These are phyloP conservation scores for Eriocheir sinensis DNA, from an alignment of 1,140 invertebrate species.

Conservation along the genomic window DNA sequence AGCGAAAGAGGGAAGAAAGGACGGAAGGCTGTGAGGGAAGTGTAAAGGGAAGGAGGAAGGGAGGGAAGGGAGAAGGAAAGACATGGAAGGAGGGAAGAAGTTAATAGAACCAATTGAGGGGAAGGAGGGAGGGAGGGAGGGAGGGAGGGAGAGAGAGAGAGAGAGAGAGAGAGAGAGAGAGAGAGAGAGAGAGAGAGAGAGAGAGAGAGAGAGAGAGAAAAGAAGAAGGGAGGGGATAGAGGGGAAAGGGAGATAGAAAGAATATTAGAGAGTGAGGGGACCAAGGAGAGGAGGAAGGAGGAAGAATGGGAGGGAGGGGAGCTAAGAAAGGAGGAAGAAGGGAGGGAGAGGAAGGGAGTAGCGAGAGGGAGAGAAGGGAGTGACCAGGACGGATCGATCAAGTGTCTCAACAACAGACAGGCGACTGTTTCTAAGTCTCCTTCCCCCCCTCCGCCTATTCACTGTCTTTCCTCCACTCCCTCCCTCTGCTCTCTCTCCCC, in stretches of 20 bases:
- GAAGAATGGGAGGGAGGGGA: neutral
- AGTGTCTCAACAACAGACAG: constrained; percentile 23
- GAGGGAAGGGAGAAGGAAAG: neutral
- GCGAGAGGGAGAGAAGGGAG: neutral
- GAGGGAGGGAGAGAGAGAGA: neutral
- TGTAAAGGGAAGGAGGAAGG: neutral
- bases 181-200: neutral
- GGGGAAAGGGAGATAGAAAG: neutral
- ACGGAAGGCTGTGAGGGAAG: neutral
- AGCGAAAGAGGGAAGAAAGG: neutral
- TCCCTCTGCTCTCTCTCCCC: neutral
- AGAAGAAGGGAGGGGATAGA: neutral
- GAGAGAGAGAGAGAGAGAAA: neutral
- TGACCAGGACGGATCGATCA: neutral
- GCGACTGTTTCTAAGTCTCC: neutral
- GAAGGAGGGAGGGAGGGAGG: neutral
- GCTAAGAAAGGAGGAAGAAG: neutral
- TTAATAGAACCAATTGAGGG: neutral
- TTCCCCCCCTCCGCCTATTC: neutral
- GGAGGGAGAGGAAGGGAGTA: neutral
- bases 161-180: neutral
- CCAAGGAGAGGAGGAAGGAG: neutral
- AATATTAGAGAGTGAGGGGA: neutral
- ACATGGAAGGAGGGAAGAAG: neutral
- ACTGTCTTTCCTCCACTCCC: neutral